A percentile compares a stretch with the other conserved stretches of the same genome.
Evolutionary conservation across 2,797 vertebrate species (phyloP).

Genomic region (Eulemur coronatus): DNA sequence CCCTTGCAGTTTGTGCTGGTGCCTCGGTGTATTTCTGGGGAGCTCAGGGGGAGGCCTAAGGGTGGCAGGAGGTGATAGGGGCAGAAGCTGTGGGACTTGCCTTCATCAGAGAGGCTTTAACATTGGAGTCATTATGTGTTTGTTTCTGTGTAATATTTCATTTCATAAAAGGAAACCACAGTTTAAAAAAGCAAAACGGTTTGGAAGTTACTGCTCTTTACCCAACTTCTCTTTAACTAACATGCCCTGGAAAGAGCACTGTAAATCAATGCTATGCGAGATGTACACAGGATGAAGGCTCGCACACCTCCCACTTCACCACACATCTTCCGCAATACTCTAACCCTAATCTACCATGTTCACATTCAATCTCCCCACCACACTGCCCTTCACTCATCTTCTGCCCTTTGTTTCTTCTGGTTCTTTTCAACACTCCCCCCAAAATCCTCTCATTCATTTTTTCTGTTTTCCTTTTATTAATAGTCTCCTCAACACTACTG

Average conservation of each 20-base stretch:
- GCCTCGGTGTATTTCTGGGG: neutral
- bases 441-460: neutral
- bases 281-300: neutral
- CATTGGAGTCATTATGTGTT: neutral
- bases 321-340: accelerated
- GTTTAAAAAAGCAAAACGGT: neutral
- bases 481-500: neutral
- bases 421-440: neutral
- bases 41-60: neutral
- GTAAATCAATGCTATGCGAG: neutral
- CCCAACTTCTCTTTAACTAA: neutral
- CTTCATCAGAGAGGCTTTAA: neutral
- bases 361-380: neutral
- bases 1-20: neutral
- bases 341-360: neutral
- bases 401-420: neutral
- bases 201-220: neutral
- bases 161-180: neutral
- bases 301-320: neutral
- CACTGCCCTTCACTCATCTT: neutral
- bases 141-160: neutral
- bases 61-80: neutral
- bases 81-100: neutral
- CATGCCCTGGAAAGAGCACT: neutral
- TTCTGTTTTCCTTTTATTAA: neutral